Evolutionary conservation across 2,797 vertebrate genomes (phyloP).

Genomic region (Phoeniculus purpureus): DNA sequence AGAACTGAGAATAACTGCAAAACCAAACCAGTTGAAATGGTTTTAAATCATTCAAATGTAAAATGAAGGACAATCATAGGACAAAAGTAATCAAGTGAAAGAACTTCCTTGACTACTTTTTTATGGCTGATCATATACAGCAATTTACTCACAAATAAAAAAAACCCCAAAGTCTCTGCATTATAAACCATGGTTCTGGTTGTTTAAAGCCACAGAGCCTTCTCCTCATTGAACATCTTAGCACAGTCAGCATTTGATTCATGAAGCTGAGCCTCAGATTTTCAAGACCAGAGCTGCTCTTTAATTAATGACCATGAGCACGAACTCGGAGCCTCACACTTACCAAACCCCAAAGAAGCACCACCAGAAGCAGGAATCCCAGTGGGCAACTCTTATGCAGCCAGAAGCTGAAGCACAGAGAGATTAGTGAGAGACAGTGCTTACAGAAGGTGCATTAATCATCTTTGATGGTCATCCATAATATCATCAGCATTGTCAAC

Average conservation of each 20-base stretch:
- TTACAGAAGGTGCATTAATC: neutral
- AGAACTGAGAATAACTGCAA: constrained; percentile 21
- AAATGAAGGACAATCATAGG: constrained; percentile 1
- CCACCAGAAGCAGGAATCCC: constrained; percentile 12
- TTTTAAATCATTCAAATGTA: neutral
- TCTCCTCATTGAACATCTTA: constrained; percentile 26
- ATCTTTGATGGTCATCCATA: neutral
- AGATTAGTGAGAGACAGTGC: neutral
- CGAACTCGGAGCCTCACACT: constrained; percentile 19
- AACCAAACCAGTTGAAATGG: constrained; percentile 53
- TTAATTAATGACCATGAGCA: constrained; percentile 64
- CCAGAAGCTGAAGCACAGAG: neutral
- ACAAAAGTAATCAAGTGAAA: neutral
- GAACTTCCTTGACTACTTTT: neutral
- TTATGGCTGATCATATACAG: neutral
- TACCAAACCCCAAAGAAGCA: neutral
- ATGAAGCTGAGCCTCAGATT: constrained; percentile 17
- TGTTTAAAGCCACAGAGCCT: constrained; percentile 7
- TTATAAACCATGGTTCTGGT: neutral
- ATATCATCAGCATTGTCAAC: neutral
- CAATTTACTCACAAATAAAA: constrained; percentile 23
- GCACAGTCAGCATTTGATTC: constrained; percentile 27
- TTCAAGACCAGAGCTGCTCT: constrained; percentile 11
- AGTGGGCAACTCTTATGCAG: neutral
- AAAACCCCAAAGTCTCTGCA: neutral